Percentiles rank a stretch among this genome's conserved stretches.
Evolutionary conservation across 2,888 invertebrate species (phyloP).

Genomic region (Drosophila helvetica): DNA sequence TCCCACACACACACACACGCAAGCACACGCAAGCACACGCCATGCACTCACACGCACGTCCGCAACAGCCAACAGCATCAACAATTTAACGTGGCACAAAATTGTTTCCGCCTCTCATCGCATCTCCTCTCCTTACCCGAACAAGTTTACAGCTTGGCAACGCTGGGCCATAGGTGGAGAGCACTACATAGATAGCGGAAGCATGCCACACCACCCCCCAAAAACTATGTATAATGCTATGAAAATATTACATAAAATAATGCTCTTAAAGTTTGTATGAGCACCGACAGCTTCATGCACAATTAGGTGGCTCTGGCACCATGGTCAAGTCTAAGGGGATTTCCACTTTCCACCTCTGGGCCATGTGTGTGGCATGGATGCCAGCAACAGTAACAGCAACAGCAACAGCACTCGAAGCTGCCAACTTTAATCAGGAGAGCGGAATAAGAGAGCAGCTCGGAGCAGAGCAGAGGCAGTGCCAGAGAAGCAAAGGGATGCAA

Average conservation of each 20-base stretch:
- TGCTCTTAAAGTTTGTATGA: neutral
- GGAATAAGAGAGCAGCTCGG: neutral
- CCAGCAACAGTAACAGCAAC: neutral
- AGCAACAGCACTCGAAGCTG: neutral
- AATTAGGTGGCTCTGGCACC: neutral
- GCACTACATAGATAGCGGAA: neutral
- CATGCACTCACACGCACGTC: neutral
- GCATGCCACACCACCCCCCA: neutral
- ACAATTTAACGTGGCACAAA: conserved; percentile 24
- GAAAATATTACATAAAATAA: neutral
- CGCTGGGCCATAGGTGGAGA: neutral
- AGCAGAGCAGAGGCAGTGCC: too few species aligned
- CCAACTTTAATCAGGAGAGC: neutral
- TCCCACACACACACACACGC: neutral
- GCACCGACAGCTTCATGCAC: conserved; percentile 1
- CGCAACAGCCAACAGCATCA: conserved; percentile 16
- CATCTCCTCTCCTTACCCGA: neutral
- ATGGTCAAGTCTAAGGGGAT: neutral
- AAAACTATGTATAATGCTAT: neutral
- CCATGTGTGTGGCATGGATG: neutral
- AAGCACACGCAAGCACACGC: neutral
- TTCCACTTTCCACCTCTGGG: neutral
- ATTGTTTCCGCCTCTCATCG: conserved; percentile 8
- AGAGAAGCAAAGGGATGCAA: neutral
- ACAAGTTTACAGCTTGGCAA: neutral